A percentile compares a stretch with the other conserved stretches of the same genome.
Evolutionary conservation across 2,888 invertebrate species (phyloP).

Genomic region (Aphidoletes aphidimyza): DNA sequence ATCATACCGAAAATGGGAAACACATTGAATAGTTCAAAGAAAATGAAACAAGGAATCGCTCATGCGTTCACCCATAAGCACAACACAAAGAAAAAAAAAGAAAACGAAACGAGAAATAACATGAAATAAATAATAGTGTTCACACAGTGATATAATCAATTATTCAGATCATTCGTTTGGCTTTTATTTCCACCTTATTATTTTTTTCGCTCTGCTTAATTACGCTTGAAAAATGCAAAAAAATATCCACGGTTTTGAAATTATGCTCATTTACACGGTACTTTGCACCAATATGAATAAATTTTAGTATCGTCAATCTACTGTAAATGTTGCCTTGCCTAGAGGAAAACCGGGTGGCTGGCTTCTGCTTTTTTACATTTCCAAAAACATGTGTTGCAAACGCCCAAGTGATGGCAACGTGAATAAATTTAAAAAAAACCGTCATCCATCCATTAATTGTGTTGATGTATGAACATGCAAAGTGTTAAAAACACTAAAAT

Average conservation of each 20-base stretch:
- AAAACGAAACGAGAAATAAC: background rate
- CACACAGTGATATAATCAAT: background rate
- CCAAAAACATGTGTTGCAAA: too few relatives aligned
- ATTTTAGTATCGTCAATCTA: background rate
- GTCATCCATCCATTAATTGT: background rate
- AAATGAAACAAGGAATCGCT: background rate
- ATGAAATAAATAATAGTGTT: background rate
- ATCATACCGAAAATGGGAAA: background rate
- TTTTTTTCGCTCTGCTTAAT: background rate
- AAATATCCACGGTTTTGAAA: background rate
- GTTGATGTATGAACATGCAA: background rate
- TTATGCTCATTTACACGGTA: background rate
- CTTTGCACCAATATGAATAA: constrained; percentile 12
- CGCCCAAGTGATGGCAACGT: background rate
- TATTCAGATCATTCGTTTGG: background rate
- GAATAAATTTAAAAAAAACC: background rate
- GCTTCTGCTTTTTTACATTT: too few relatives aligned
- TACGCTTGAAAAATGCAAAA: background rate
- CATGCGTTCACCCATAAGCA: too few relatives aligned
- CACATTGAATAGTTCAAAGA: background rate
- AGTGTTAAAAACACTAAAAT: background rate
- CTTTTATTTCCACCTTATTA: constrained; percentile 20
- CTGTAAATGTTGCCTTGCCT: background rate
- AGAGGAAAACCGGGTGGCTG: too few relatives aligned
- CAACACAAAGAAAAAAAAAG: too few relatives aligned